Conservation (phyloP, 2,888 invertebrate genomes). For the Amiota minor region DNA sequence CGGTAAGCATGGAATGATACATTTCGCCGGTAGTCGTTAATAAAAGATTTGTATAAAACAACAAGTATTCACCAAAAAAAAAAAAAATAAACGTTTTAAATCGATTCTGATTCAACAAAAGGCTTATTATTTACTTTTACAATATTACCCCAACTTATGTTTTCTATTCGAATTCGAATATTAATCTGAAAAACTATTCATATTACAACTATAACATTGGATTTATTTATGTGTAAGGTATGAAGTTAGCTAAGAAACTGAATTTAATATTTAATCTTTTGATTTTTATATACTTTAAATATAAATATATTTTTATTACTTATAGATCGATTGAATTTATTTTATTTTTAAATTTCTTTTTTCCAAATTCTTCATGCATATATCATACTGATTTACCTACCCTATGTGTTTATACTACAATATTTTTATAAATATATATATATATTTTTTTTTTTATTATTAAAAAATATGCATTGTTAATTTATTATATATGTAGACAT, state of each 20-base stretch:
- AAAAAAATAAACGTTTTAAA: no score
- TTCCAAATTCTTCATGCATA: slow-evolving; percentile 4
- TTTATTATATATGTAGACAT: slow-evolving; percentile 45
- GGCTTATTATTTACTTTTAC: no score
- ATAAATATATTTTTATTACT: slow-evolving; percentile 14
- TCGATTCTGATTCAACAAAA: no score
- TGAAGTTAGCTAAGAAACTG: background rate
- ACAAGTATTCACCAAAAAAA: no score
- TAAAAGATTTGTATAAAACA: no score
- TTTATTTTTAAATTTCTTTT: slow-evolving; percentile 13
- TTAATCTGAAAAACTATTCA: no score
- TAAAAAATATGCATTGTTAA: slow-evolving; percentile 52
- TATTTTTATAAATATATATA: background rate
- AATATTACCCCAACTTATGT: no score
- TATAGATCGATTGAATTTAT: background rate
- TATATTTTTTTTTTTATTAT: background rate
- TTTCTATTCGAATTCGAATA: no score
- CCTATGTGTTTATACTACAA: slow-evolving; percentile 12
- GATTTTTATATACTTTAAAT: background rate
- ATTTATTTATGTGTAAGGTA: no score
- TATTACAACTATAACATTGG: no score
- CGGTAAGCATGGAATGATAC: no score
- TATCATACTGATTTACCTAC: slow-evolving; percentile 9
- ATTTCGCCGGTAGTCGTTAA: no score
- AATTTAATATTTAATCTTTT: slow-evolving; percentile 1